Evolutionary conservation across 2,888 invertebrate species (phyloP), one percentile per base, ranked within the genome.

Genomic region (Patella ulyssiponensis): DNA sequence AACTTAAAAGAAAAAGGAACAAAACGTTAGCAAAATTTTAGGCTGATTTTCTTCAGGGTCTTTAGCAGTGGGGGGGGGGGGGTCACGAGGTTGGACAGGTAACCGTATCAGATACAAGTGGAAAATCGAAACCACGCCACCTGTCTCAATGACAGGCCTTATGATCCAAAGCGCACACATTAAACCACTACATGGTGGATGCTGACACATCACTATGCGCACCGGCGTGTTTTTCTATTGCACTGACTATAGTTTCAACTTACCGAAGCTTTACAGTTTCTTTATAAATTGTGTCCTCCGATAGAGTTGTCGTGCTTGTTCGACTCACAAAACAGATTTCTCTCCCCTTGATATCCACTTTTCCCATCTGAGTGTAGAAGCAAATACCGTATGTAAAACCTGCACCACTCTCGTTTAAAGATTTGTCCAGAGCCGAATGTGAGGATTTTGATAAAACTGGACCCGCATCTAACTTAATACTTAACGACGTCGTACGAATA

Each of bases 221-320:
- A 44, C 9, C 9, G 44, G 9, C 9, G 44, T 44, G 44, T 44
- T 44, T 44, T 44, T 44, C 1, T 44, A 44, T 44, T 4, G 33
- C 5, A 33, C 9, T 44, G 44, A 44, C 44, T 44, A 44, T 7
- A 44, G 44, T 56, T 56, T 20, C n/a, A 33, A 58, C 72, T 71
- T 78, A 88, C 88, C 87, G 85, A 3, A 88, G 79, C 75, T 85
- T 85, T 1, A 87, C 86, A 17, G 86, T 86, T 73, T 88, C 88
- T 54, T 79, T 78, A 23, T 82, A 83, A 0, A 86, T 79, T 20
- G 77, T 79, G 11, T 79, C 73, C 1, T 87, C 83, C 7, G 82
- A 79, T 20, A 85, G 83, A 11, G 81, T 82, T 17, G 81, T 81
- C n/a, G 85, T 77, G 71, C 87, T 87, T 20, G 84, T 83, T 56